These are phyloP conservation scores for Scomber scombrus DNA, from an alignment of 2,113 vertebrate species.

Conservation along the genomic window DNA sequence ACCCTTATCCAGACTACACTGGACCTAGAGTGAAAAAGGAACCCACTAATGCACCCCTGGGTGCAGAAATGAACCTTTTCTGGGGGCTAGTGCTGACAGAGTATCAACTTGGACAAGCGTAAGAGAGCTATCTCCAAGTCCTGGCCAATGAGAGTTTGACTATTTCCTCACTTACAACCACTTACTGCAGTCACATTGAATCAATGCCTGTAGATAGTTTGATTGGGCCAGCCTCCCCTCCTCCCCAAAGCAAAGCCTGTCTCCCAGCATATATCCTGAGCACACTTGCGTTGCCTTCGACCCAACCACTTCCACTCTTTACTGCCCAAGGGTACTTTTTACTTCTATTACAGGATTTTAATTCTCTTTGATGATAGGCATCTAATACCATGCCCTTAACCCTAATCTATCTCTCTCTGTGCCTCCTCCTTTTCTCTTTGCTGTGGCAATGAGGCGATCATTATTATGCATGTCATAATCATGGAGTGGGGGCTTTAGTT, in stretches of 20 bases:
- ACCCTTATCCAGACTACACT: not conserved
- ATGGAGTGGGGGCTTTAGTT: not conserved
- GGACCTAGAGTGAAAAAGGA: not conserved
- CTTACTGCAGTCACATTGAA: slow-evolving; percentile 74
- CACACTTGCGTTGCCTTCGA: slow-evolving; percentile 29
- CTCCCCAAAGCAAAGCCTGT: slow-evolving; percentile 41
- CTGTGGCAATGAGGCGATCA: slow-evolving; percentile 39
- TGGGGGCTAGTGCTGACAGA: slow-evolving; percentile 30
- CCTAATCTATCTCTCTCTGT: slow-evolving; percentile 37
- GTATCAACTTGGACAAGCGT: slow-evolving; percentile 48
- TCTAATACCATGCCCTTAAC: slow-evolving; percentile 63
- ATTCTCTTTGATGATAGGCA: slow-evolving; percentile 76
- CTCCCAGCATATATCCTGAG: slow-evolving; percentile 44
- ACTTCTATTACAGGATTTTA: slow-evolving; percentile 72
- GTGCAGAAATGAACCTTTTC: slow-evolving; percentile 44
- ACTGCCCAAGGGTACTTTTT: slow-evolving; percentile 67
- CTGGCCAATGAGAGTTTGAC: slow-evolving; percentile 63
- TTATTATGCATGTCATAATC: slow-evolving; percentile 47
- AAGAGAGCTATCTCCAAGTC: slow-evolving; percentile 61
- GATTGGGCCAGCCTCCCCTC: slow-evolving; percentile 47
- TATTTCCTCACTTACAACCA: slow-evolving; percentile 70
- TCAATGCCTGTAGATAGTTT: slow-evolving; percentile 66
- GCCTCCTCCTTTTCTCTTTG: slow-evolving; percentile 34
- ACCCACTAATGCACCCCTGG: slow-evolving; percentile 34
- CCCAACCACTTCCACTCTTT: slow-evolving; percentile 36